A percentile compares a stretch with the other conserved stretches of the same genome.
Conservation (phyloP, 2,113 vertebrate genomes). For the Brachypteracias leptosomus region DNA sequence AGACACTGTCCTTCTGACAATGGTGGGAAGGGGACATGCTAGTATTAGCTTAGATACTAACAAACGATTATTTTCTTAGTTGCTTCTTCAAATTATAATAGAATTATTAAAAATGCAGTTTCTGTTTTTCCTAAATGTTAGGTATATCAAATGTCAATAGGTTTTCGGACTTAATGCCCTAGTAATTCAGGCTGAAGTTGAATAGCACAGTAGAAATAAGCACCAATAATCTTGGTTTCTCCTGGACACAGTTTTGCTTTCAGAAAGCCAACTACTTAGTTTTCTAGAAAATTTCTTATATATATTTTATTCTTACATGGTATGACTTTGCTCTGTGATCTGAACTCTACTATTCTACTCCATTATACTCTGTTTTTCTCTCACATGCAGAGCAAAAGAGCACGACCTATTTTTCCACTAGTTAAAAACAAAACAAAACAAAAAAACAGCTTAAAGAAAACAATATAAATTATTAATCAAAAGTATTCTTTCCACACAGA, state of each 20-base stretch:
- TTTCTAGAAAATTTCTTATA: neutral
- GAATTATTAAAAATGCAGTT: neutral
- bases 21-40: neutral
- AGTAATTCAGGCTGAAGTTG: neutral
- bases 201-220: neutral
- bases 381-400: neutral
- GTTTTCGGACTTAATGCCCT: neutral
- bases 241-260: neutral
- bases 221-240: neutral
- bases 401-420: neutral
- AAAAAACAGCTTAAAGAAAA: neutral
- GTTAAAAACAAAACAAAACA: neutral
- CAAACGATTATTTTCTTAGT: neutral
- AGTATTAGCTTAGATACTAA: neutral
- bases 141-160: neutral
- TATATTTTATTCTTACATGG: neutral
- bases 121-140: neutral
- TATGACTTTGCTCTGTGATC: neutral
- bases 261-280: neutral
- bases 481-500: neutral
- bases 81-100: neutral
- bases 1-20: neutral
- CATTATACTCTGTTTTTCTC: neutral
- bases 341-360: neutral
- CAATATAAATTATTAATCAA: conserved; percentile 13